Base-by-base conservation (phyloP, 2,797 vertebrate genomes). In the Sebastes variabilis region DNA sequence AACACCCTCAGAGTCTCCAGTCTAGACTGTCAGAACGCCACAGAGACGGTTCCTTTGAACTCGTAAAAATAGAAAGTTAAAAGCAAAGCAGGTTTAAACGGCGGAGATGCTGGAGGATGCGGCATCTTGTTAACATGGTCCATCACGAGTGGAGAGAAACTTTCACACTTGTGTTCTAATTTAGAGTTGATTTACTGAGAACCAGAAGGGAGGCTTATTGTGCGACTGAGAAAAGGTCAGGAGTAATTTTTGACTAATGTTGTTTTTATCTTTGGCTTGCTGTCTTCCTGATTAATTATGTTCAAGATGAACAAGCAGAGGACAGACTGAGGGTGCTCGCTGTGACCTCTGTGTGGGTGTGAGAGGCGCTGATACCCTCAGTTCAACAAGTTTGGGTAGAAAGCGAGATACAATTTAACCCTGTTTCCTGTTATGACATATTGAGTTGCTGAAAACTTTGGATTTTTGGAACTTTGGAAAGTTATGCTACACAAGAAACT, bases 231-330 rank as follows among this genome's bases (percentile, higher is more conserved):
- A 83, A 90, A 72, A 89, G 90, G 88, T 94, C 85, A 89, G 69
- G 54, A 82, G 77, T 87, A 67, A 92, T 93, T 91, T 92, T 87
- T 84, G 67, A 88, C 85, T 85, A 85, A 82, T 89, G 77, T 81
- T 87, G 78, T 65, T 76, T 71, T 86, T 87, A 80, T 88, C 64
- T 72, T 67, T 77, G 69, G 66, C 72, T 85, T 18, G 64, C 83
- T 68, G 78, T 81, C 86, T 85, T 64, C 11, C 71, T 84, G 81
- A 85, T 82, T 88, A 87, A 88, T 89, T 88, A 84, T 86, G 69
- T 85, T 70, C 8, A 61, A 71, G 75, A 77, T 74, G 72, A 76
- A 79, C 79, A 81, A 64, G 24, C 70, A 80, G 82, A 79, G 77
- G 59, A 80, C 66, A 58, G 58, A 61, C 46, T 6, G 42, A 74